Conservation (phyloP, 35 echinoderm and acorn worm species). For the Hemicentrotus pulcherrimus region DNA sequence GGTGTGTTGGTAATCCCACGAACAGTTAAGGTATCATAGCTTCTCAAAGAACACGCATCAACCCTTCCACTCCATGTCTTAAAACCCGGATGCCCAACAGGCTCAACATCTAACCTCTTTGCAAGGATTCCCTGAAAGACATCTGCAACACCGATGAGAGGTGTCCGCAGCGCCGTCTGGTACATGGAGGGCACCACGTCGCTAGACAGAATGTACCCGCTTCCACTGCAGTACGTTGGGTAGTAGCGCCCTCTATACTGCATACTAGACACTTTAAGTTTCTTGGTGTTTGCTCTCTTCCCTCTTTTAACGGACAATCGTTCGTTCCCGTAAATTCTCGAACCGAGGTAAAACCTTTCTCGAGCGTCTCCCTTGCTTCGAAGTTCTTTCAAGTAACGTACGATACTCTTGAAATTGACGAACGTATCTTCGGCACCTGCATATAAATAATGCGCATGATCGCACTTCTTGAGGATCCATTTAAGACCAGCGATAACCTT, state of each 20-base stretch:
- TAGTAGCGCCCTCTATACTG: constrained; percentile 52
- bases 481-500: constrained; percentile 60
- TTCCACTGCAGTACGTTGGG: constrained; percentile 63
- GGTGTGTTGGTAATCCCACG: neutral
- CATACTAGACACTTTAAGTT: constrained; percentile 42
- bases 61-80: constrained; percentile 37
- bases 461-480: constrained; percentile 53
- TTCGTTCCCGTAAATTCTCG: constrained; percentile 29
- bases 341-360: constrained; percentile 48
- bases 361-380: constrained; percentile 16
- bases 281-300: neutral
- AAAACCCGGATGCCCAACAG: constrained; percentile 53
- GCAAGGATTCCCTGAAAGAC: constrained; percentile 68
- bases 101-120: constrained; percentile 31
- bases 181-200: constrained; percentile 58
- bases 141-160: constrained; percentile 62
- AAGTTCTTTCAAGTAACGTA: constrained; percentile 39
- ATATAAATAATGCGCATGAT: constrained; percentile 50
- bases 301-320: neutral
- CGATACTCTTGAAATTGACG: constrained; percentile 26
- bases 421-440: constrained; percentile 71
- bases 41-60: neutral
- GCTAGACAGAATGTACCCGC: constrained; percentile 57
- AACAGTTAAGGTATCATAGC: neutral
- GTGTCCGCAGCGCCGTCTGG: constrained; percentile 44